Evolutionary conservation across 2,113 vertebrate species (phyloP), one percentile per base, ranked within the genome.

Genomic region (Sarotherodon lohbergeri): DNA sequence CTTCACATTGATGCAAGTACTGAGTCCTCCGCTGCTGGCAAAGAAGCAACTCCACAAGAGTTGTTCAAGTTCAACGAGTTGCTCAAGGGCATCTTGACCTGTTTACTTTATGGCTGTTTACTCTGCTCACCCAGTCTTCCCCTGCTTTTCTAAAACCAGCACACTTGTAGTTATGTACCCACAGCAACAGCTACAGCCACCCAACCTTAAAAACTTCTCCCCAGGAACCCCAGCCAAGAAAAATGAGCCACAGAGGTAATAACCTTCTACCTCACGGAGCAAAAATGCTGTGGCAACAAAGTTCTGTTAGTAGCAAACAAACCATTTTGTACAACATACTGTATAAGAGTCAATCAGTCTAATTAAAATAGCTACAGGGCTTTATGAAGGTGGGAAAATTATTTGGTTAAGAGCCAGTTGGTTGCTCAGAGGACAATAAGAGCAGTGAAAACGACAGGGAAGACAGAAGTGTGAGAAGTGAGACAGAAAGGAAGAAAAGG

Each of bases 41-140:
- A 56, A 84, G 22, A 9, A 82, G 57, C 61, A 78, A 22, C 50
- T 59, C 41, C 68, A 46, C 39, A 6, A 17, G 57, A 52, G 32
- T 34, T 50, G n/a, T 52, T 73, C 8, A 78, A 85, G 54, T 59
- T 88, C 61, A 63, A 24, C 11, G 3, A 19, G 46, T 89, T 80
- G 12, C 81, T 88, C 66, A 89, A 87, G 89, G 55, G 85, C 80
- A 81, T 36, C 52, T 46, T 79, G 48, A 87, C 82, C 82, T 9
- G 76, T 87, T 94, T 84, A 76, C 81, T 83, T 81, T 56, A 54
- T 6, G 50, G 36, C 34, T 68, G 59, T 83, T 88, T 90, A 81
- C 80, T 83, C 17, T 81, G 52, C 59, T 66, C 48, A 4, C 48
- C 59, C 12, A n/a, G 34, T 17, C 34, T 79, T 81, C 8, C 61